Conservation (phyloP, 2,888 invertebrate genomes). For the Melinaea menophilus region DNA sequence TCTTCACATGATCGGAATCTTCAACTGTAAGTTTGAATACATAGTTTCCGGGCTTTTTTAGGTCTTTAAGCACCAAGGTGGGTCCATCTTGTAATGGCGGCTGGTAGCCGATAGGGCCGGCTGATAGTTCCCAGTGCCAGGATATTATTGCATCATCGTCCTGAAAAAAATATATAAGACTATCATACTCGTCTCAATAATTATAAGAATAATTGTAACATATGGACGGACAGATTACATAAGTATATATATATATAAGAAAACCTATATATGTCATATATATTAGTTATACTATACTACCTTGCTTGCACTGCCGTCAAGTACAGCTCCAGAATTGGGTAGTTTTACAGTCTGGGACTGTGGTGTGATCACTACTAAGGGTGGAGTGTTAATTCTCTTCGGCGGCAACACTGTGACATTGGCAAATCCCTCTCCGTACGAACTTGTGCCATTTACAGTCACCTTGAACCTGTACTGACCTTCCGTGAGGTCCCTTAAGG, state of each 20-base stretch:
- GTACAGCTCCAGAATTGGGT: conserved; percentile 92
- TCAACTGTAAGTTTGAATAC: conserved; percentile 94
- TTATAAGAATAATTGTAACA: no score
- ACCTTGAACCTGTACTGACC: conserved; percentile 92
- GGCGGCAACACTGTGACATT: conserved; percentile 94
- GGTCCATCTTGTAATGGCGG: conserved; percentile 87
- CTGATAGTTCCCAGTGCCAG: conserved; percentile 95
- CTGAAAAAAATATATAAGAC: conserved; percentile 33
- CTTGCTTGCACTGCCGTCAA: conserved; percentile 89
- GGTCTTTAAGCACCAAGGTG: conserved; percentile 89
- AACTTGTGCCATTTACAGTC: conserved; percentile 87
- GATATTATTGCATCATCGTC: conserved; percentile 91
- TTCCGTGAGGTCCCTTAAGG: conserved; percentile 89
- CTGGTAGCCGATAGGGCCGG: conserved; percentile 91
- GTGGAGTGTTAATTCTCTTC: conserved; percentile 88
- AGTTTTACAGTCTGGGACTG: conserved; percentile 90
- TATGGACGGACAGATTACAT: no score
- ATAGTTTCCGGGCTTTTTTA: conserved; percentile 92
- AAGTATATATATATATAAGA: no score
- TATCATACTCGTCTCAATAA: no score
- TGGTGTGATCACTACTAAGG: conserved; percentile 91
- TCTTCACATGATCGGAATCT: conserved; percentile 92
- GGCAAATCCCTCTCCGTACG: conserved; percentile 89
- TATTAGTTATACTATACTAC: conserved; percentile 38
- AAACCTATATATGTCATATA: neutral